Percentiles rank a stretch among this genome's conserved stretches.
Conservation (phyloP, 2,888 invertebrate species). For the Platynereis dumerilii region DNA sequence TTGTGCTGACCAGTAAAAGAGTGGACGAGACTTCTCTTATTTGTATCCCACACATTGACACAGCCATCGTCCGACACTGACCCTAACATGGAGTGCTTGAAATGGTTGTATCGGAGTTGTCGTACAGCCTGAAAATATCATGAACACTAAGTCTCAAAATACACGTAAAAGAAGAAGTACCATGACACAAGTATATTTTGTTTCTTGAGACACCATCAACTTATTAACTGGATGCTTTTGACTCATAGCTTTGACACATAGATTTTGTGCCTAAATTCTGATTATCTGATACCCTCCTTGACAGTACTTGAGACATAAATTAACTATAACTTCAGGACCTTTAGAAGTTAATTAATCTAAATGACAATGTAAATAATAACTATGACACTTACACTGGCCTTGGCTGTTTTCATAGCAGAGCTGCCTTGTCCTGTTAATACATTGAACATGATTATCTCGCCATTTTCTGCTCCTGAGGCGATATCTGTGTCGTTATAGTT, state of each 20-base stretch:
- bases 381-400: slow-evolving; percentile 9
- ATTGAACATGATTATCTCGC: slow-evolving; percentile 61
- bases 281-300: too few relatives aligned
- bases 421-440: slow-evolving; percentile 56
- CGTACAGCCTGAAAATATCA: slow-evolving; percentile 52
- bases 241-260: too few relatives aligned
- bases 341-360: too few relatives aligned
- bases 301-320: too few relatives aligned
- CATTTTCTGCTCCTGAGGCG: slow-evolving; percentile 57
- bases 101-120: slow-evolving; percentile 54
- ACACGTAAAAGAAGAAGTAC: too few relatives aligned
- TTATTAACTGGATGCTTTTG: too few relatives aligned
- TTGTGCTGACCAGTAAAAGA: slow-evolving; percentile 53
- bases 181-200: too few relatives aligned
- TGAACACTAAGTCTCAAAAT: too few relatives aligned
- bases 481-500: slow-evolving; percentile 60
- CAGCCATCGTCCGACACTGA: slow-evolving; percentile 59
- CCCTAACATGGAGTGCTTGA: slow-evolving; percentile 55
- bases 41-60: slow-evolving; percentile 61
- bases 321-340: too few relatives aligned
- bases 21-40: slow-evolving; percentile 52
- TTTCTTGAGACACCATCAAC: too few relatives aligned
- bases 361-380: too few relatives aligned
- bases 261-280: too few relatives aligned
- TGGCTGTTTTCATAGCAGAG: slow-evolving; percentile 39